A percentile compares a stretch with the other conserved stretches of the same genome.
phyloP scores from a whole-genome alignment of 2,113 vertebrate genomes.

The Nothocercus julius region DNA sequence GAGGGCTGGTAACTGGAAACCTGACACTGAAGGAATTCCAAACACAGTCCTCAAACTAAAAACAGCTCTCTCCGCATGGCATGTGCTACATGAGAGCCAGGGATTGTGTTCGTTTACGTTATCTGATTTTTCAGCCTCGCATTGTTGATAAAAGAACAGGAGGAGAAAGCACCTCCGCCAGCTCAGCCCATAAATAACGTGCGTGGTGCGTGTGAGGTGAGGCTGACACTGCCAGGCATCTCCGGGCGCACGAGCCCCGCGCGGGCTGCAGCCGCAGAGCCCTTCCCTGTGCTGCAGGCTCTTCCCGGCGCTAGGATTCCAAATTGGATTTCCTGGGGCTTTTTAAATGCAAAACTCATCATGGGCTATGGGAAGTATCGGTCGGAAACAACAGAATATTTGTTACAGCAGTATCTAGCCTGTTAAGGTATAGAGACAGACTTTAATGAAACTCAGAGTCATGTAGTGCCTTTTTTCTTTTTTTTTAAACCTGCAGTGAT shows the following conservation, averaged over 20 bases:
- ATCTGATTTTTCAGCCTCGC: constrained; percentile 69
- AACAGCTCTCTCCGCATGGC: constrained; percentile 66
- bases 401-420: constrained; percentile 8
- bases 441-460: constrained; percentile 18
- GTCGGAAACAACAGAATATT: constrained; percentile 31
- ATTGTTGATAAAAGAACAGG: constrained; percentile 72
- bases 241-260: background rate
- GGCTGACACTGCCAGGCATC: constrained; percentile 14
- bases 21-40: constrained; percentile 77
- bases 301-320: background rate
- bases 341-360: constrained; percentile 49
- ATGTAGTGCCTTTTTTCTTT: background rate
- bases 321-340: constrained; percentile 28
- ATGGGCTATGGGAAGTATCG: background rate
- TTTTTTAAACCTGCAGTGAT: constrained; percentile 4
- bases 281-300: background rate
- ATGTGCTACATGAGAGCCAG: constrained; percentile 39
- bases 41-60: constrained; percentile 76
- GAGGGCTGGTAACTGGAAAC: constrained; percentile 75
- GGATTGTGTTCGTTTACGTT: constrained; percentile 63
- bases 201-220: constrained; percentile 26
- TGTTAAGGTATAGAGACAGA: background rate
- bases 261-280: background rate
- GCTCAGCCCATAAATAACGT: constrained; percentile 62
- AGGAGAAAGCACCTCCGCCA: constrained; percentile 47